Conservation (phyloP, 2,888 invertebrate genomes). For the Conomelus anceps region DNA sequence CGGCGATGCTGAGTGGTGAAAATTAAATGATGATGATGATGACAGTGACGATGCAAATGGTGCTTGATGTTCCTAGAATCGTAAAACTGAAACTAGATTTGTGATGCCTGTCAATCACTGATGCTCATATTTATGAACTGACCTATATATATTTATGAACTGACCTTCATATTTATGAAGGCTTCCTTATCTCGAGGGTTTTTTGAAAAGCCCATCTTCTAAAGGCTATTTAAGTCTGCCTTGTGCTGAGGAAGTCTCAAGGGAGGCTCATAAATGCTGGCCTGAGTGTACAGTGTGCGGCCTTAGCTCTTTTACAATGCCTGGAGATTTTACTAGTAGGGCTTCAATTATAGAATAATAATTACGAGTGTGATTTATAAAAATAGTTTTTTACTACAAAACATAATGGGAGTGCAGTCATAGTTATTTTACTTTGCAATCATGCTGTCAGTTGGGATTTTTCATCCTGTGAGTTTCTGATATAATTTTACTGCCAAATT, state of each 20-base stretch:
- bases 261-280: no score
- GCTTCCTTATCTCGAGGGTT: no score
- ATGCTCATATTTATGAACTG: no score
- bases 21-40: neutral
- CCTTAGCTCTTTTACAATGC: neutral
- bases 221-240: no score
- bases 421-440: neutral
- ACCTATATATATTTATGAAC: no score
- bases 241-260: no score
- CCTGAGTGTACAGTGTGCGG: neutral
- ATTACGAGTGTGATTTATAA: neutral
- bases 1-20: constrained; percentile 97
- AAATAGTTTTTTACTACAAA: neutral
- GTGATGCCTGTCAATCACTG: neutral
- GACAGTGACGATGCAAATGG: neutral
- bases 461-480: no score
- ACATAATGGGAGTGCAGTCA: neutral
- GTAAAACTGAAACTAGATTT: neutral
- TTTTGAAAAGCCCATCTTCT: no score
- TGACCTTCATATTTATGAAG: no score
- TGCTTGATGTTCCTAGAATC: neutral
- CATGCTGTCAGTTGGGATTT: neutral
- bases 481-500: neutral
- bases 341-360: neutral
- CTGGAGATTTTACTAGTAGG: neutral